Conservation (phyloP, 2,113 vertebrate genomes). For the Vireo altiloquus region DNA sequence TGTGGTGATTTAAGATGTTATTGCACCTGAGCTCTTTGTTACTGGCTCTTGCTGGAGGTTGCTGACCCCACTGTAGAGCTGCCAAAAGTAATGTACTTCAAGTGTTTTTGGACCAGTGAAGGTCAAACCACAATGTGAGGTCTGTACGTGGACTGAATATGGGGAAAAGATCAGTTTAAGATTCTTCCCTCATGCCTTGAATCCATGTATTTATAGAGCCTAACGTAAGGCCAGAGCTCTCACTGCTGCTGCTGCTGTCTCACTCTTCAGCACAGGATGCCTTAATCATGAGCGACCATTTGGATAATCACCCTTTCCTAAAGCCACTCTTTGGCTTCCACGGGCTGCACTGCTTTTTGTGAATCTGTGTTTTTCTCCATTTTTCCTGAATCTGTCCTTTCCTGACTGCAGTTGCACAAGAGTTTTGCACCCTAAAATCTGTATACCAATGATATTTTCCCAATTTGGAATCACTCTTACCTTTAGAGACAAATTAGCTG, state of each 20-base stretch:
- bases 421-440: neutral
- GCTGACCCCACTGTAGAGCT: conserved; percentile 25
- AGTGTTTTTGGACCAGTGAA: conserved; percentile 17
- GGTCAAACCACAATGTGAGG: neutral
- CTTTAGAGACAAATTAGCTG: neutral
- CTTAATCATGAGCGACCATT: neutral
- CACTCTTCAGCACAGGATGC: neutral
- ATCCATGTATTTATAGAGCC: neutral
- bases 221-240: neutral
- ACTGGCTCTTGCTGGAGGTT: conserved; percentile 38
- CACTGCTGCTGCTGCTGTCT: neutral
- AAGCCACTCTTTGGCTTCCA: neutral
- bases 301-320: neutral
- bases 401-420: neutral
- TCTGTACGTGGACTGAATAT: neutral
- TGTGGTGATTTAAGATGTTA: conserved; percentile 62
- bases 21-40: conserved; percentile 63
- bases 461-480: neutral
- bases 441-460: neutral
- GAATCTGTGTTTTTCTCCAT: neutral
- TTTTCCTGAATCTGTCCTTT: neutral
- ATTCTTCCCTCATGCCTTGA: neutral
- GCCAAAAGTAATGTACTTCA: conserved; percentile 43
- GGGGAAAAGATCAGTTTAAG: neutral
- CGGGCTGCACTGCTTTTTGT: neutral